These are phyloP conservation scores for Triplophysa tibetana DNA, from an alignment of 2,113 vertebrate species.

Conservation along the genomic window DNA sequence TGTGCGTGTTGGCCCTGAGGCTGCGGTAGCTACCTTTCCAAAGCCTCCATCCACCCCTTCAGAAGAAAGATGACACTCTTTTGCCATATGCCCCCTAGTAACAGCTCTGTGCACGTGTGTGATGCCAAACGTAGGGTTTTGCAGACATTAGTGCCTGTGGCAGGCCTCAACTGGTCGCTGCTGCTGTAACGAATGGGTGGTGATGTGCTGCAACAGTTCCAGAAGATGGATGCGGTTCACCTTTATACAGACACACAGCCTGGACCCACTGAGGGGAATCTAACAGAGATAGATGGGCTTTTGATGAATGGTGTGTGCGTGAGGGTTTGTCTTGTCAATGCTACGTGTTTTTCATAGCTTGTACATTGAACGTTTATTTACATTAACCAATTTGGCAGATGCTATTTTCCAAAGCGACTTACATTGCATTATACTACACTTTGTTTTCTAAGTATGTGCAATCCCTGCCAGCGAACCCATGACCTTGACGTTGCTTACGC, in stretches of 20 bases:
- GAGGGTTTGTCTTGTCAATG: neutral
- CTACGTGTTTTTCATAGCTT: neutral
- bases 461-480: too few species aligned
- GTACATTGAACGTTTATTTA: neutral
- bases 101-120: neutral
- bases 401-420: too few species aligned
- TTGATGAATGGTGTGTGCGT: neutral
- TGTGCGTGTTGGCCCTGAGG: neutral
- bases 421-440: too few species aligned
- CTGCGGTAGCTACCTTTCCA: neutral
- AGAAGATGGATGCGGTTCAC: conserved; percentile 53
- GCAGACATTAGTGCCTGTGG: conserved; percentile 37
- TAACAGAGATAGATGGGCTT: conserved; percentile 28
- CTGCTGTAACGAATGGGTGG: conserved; percentile 49
- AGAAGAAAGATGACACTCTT: neutral
- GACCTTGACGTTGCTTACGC: too few species aligned
- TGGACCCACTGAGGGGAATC: conserved; percentile 20
- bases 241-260: conserved; percentile 51
- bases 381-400: too few species aligned
- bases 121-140: neutral
- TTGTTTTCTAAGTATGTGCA: too few species aligned
- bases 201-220: conserved; percentile 26
- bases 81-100: neutral
- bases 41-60: neutral
- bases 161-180: conserved; percentile 34